Evolutionary conservation across 2,888 invertebrate species (phyloP).

Genomic region (Chloroclysta siterata): DNA sequence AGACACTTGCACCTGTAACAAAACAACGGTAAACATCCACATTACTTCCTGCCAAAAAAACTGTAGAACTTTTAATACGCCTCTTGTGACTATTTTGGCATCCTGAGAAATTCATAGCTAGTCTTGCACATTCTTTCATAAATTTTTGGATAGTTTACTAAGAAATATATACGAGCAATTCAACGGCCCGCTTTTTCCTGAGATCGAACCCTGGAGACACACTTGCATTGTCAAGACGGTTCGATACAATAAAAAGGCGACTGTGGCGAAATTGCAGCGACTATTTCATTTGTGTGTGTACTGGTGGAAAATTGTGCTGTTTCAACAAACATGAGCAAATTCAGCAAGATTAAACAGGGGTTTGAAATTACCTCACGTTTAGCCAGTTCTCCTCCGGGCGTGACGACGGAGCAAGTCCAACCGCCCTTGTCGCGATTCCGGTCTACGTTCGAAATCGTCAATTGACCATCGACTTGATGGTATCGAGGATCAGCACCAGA

Average conservation of each 20-base stretch:
- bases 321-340: conserved; percentile 8
- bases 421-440: conserved; percentile 89
- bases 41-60: conserved; percentile 18
- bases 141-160: conserved; percentile 20
- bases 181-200: conserved; percentile 32
- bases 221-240: conserved; percentile 38
- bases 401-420: conserved; percentile 91
- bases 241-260: conserved; percentile 31
- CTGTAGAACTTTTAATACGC: conserved; percentile 11
- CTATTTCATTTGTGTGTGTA: conserved; percentile 22
- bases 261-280: conserved; percentile 29
- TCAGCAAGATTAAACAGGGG: conserved; percentile 12
- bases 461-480: conserved; percentile 83
- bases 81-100: conserved; percentile 23
- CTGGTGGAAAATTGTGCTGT: conserved; percentile 20
- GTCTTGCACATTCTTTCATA: conserved; percentile 25
- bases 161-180: conserved; percentile 32
- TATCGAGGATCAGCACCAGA: conserved; percentile 79
- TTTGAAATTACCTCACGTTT: conserved; percentile 86
- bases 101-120: conserved; percentile 31
- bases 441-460: conserved; percentile 87
- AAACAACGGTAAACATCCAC: conserved; percentile 16
- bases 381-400: conserved; percentile 90
- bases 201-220: conserved; percentile 31
- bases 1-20: conserved; percentile 70